Percentiles rank a stretch among this genome's conserved stretches.
Evolutionary conservation across 2,113 vertebrate species (phyloP).

Genomic region (Mixornis gularis): DNA sequence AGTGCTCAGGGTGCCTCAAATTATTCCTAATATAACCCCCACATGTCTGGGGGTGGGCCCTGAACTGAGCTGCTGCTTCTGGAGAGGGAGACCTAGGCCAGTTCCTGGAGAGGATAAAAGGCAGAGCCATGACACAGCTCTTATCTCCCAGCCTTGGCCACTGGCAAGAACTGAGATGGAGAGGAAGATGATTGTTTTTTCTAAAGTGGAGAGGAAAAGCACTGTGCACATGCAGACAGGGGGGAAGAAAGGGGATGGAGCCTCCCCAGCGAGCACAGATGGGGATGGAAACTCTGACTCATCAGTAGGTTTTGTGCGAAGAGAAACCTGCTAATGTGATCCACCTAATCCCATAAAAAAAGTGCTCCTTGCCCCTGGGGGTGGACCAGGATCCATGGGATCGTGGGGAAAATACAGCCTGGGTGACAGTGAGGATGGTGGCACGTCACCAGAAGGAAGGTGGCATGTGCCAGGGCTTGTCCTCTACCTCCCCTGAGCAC

Average conservation of each 20-base stretch:
- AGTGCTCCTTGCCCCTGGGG: fast-evolving
- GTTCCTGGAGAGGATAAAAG: neutral
- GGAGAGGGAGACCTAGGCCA: neutral
- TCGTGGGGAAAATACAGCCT: fast-evolving
- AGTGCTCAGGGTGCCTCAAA: neutral
- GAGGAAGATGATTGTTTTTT: neutral
- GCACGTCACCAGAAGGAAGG: neutral
- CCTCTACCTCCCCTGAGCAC: neutral
- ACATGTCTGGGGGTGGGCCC: neutral
- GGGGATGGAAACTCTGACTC: conserved; percentile 29
- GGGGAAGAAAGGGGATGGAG: neutral
- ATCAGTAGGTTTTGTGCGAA: neutral
- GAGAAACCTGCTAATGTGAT: neutral
- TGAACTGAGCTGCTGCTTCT: neutral
- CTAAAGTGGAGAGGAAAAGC: neutral
- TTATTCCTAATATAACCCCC: neutral
- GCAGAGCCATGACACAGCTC: neutral
- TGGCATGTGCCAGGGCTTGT: fast-evolving
- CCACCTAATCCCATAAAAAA: neutral
- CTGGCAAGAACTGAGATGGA: neutral
- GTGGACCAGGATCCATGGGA: neutral
- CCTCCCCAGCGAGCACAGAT: neutral
- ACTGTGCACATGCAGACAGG: fast-evolving
- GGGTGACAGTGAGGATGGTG: neutral
- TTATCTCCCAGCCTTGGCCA: neutral